Conservation (phyloP, 2,888 invertebrate species). For the Lamproptera curius region DNA sequence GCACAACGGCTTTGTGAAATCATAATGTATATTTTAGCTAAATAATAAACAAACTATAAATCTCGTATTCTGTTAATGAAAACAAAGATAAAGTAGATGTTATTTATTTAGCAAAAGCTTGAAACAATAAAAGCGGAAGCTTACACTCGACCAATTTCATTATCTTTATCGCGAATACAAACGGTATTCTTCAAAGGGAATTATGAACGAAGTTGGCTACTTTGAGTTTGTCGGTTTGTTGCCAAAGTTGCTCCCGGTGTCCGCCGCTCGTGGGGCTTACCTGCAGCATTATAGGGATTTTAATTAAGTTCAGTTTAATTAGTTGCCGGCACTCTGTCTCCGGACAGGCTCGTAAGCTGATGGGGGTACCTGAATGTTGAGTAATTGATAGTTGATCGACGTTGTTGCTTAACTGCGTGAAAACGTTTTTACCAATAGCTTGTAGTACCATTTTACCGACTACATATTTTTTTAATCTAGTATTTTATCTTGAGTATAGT, state of each 20-base stretch:
- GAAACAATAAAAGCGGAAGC: slow-evolving; percentile 14
- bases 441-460: too few relatives aligned
- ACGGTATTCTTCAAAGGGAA: slow-evolving; percentile 48
- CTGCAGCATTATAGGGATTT: slow-evolving; percentile 43
- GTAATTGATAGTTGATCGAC: slow-evolving; percentile 15
- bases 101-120: too few relatives aligned
- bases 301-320: slow-evolving; percentile 56
- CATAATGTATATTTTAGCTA: too few relatives aligned
- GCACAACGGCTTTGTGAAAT: too few relatives aligned
- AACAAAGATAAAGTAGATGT: slow-evolving; percentile 4
- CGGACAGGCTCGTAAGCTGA: slow-evolving; percentile 24
- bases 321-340: slow-evolving; percentile 33
- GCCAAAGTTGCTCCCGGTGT: slow-evolving; percentile 41
- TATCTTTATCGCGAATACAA: slow-evolving; percentile 37
- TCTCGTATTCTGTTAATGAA: too few relatives aligned
- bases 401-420: neutral
- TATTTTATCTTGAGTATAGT: too few relatives aligned
- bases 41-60: too few relatives aligned
- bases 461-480: too few relatives aligned
- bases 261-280: slow-evolving; percentile 40
- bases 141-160: slow-evolving; percentile 25
- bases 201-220: slow-evolving; percentile 60
- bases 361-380: slow-evolving; percentile 10
- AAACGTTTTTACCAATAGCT: too few relatives aligned
- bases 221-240: slow-evolving; percentile 56